Evolutionary conservation across 2,113 vertebrate genomes (phyloP).

Genomic region (Pantherophis guttatus): DNA sequence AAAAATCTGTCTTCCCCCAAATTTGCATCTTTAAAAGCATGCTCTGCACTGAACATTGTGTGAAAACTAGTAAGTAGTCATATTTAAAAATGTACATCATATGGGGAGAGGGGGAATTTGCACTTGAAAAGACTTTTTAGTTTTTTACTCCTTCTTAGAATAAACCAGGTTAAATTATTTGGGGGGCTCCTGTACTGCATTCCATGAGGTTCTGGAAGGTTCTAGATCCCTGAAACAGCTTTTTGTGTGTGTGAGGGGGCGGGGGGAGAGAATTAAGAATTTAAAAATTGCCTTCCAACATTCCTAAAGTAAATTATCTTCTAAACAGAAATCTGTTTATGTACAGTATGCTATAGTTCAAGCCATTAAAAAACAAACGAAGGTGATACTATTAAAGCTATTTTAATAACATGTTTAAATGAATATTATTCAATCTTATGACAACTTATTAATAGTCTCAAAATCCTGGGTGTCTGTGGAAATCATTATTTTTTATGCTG

Average conservation of each 20-base stretch:
- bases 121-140: neutral
- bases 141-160: neutral
- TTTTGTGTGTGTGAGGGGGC: neutral
- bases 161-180: neutral
- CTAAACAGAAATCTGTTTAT: neutral
- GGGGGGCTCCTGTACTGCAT: neutral
- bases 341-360: neutral
- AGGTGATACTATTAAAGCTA: neutral
- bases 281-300: neutral
- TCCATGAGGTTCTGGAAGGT: neutral
- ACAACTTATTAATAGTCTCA: conserved; percentile 29
- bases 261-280: neutral
- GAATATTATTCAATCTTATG: neutral
- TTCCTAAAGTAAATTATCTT: neutral
- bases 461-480: neutral
- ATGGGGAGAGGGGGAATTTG: neutral
- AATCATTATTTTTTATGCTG: neutral
- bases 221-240: neutral
- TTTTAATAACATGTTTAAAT: neutral
- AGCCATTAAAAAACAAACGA: neutral
- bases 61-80: neutral
- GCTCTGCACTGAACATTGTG: neutral
- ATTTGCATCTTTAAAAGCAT: neutral
- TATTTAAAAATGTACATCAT: neutral
- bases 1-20: neutral